These are phyloP conservation scores for Melanostoma scalare DNA, from an alignment of 2,888 invertebrate species.

Conservation along the genomic window DNA sequence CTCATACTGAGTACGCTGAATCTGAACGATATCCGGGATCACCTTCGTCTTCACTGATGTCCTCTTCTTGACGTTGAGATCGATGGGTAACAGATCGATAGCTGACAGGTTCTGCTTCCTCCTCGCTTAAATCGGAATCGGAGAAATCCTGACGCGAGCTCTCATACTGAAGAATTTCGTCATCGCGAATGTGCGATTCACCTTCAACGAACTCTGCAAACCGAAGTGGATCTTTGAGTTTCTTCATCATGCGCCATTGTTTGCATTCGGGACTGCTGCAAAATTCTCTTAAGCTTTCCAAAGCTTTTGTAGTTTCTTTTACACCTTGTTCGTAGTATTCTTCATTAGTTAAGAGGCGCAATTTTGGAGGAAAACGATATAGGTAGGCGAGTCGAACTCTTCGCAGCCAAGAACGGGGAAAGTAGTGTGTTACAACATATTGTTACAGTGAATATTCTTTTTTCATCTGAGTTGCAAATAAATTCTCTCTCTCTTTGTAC, in stretches of 20 bases:
- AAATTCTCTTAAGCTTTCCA: conserved; percentile 89
- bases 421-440: conserved; percentile 86
- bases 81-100: neutral
- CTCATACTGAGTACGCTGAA: conserved; percentile 19
- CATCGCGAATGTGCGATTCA: conserved; percentile 90
- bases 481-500: too few species aligned
- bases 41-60: conserved; percentile 55
- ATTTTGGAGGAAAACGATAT: conserved; percentile 89
- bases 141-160: conserved; percentile 75
- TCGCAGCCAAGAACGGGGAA: conserved; percentile 82
- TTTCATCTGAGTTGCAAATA: too few species aligned
- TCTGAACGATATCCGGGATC: conserved; percentile 45
- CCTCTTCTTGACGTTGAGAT: conserved; percentile 26
- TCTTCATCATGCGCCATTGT: conserved; percentile 87
- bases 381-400: conserved; percentile 80
- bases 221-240: conserved; percentile 77
- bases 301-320: conserved; percentile 90
- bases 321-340: conserved; percentile 93
- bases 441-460: too few species aligned
- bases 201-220: conserved; percentile 96
- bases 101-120: conserved; percentile 54
- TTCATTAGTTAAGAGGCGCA: conserved; percentile 88
- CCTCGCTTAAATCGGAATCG: conserved; percentile 75
- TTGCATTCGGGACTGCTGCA: conserved; percentile 96
- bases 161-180: conserved; percentile 91